phyloP scores from a whole-genome alignment of 1,140 invertebrate species.

The Bombus sibiricus region DNA sequence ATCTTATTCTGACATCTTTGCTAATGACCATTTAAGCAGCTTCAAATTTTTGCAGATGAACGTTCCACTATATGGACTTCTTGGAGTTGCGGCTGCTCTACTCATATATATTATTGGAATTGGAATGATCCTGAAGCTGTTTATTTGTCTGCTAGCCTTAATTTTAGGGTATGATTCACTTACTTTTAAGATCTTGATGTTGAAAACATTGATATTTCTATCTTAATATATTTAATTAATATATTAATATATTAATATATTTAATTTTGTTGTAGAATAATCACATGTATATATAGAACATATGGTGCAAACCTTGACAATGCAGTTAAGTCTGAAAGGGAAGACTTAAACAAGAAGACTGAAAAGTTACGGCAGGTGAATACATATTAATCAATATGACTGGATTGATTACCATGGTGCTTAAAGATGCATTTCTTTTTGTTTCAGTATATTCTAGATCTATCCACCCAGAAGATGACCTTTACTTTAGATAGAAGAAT shows the following conservation, averaged over 20 bases:
- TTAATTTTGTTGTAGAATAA: constrained; percentile 70
- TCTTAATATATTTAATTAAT: too few species aligned
- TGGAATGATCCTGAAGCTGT: constrained; percentile 74
- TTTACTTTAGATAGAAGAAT: constrained; percentile 83
- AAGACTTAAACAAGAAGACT: constrained; percentile 81
- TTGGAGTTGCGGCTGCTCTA: constrained; percentile 76
- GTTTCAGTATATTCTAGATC: constrained; percentile 74
- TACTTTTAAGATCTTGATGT: background rate
- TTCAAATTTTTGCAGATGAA: constrained; percentile 78
- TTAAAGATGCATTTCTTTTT: constrained; percentile 11
- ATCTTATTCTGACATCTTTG: background rate
- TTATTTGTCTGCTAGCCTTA: constrained; percentile 74
- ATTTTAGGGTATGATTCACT: constrained; percentile 74
- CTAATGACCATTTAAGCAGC: constrained; percentile 11
- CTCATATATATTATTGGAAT: constrained; percentile 76
- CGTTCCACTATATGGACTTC: constrained; percentile 76
- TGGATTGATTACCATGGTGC: background rate
- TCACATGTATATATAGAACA: constrained; percentile 79
- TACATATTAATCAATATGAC: background rate
- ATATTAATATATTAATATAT: too few species aligned
- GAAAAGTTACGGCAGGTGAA: constrained; percentile 79
- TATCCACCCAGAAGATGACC: constrained; percentile 75
- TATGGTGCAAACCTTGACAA: constrained; percentile 75
- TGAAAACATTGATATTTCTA: constrained; percentile 8
- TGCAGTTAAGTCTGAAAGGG: constrained; percentile 76